Base-by-base conservation (phyloP, 2,797 vertebrate species). In the Scleropages formosus region DNA sequence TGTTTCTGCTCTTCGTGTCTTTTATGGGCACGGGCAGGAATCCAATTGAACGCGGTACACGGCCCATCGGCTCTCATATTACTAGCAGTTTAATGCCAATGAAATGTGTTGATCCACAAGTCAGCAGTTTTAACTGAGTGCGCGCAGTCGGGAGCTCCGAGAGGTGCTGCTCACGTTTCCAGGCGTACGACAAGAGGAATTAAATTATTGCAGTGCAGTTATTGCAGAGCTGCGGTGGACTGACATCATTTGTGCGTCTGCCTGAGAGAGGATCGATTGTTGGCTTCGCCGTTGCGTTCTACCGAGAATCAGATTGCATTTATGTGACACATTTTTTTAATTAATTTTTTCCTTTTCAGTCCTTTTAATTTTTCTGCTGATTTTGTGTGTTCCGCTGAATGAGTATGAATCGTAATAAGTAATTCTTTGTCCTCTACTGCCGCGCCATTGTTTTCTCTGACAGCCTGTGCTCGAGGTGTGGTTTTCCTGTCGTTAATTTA, bases 121-220 rank as follows among this genome's bases (percentile, higher is more conserved):
- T 88, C 87, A 85, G 87, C 85, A 61, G 24, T 84, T 88, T 87
- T 79, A 80, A 77, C 75, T 61, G 44, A 31, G 27, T 11, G 26
- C 44, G 56, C 61, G 63, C 4, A 47, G 51, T 15, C 22, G 46
- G 27, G 27, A 72, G 18, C 27, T 46, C 26, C 1, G 18, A 27
- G 26, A 60, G 27, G 15, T 39, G 11, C 9, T 51, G 20, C 3
- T 8, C 27, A 65, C 27, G n/a, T 56, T 58, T 44, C 20, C 51
- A 46, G 16, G 31, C 8, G 1, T 9, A 39, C 8, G 31, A 46
- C 64, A 59, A 18, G 10, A 20, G 8, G 44, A 58, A 47, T 49
- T 24, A 16, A 53, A 51, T 70, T 39, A 62, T 10, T 67, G 22
- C 44, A 31, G 65, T n/a, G n/a, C n/a, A n/a, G n/a, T n/a, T n/a